phyloP scores from a whole-genome alignment of 2,113 vertebrate species.

The Nerophis ophidion region DNA sequence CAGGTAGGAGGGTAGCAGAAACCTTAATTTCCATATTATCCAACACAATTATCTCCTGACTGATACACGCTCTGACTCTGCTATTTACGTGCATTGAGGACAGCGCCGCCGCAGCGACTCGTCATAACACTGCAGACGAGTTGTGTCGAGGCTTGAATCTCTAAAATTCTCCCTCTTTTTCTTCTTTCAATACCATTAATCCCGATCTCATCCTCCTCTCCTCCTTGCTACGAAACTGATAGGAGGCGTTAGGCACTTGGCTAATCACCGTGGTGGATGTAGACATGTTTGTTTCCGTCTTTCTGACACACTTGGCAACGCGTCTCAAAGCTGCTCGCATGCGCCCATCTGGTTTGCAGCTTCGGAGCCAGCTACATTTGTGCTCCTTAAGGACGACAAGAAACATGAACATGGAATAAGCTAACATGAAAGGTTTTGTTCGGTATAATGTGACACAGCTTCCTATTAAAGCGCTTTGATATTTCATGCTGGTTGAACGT shows the following conservation, averaged over 20 bases:
- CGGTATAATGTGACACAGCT: background rate
- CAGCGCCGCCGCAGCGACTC: background rate
- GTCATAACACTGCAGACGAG: background rate
- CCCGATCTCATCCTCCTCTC: background rate
- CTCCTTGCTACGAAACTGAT: conserved; percentile 13
- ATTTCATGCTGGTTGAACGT: background rate
- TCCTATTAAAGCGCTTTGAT: background rate
- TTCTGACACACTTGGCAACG: conserved; percentile 53
- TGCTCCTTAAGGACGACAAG: conserved; percentile 15
- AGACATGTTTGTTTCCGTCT: conserved; percentile 40
- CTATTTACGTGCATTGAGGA: background rate
- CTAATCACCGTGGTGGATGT: conserved; percentile 39
- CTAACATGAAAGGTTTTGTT: conserved; percentile 10
- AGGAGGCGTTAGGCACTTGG: conserved; percentile 43
- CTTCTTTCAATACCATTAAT: background rate
- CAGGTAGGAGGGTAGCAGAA: background rate
- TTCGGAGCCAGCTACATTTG: conserved; percentile 3
- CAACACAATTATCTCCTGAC: conserved; percentile 11
- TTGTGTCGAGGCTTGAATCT: too few relatives aligned
- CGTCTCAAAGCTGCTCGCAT: conserved; percentile 34
- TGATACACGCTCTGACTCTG: conserved; percentile 5
- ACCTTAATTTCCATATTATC: conserved; percentile 6
- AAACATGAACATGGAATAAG: conserved; percentile 18
- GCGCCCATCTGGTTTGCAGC: conserved; percentile 39
- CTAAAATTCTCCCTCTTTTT: background rate